Conservation (phyloP, 2,113 vertebrate species). For the Ciconia maguari region DNA sequence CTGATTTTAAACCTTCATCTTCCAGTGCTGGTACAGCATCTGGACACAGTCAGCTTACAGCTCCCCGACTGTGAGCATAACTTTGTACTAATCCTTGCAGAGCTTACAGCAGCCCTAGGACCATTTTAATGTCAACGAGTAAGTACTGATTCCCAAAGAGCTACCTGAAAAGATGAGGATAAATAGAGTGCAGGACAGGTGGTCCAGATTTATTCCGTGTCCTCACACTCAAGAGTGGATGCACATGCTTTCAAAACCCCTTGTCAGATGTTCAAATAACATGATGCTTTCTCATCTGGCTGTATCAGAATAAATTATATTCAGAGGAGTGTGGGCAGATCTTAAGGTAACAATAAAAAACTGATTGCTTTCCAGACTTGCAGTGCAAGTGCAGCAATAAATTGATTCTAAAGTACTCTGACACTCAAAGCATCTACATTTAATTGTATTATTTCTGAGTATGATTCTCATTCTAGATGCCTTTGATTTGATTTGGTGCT, state of each 20-base stretch:
- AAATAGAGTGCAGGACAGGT: background rate
- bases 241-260: background rate
- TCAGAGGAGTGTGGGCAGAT: background rate
- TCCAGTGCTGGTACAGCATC: background rate
- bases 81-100: background rate
- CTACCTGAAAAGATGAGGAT: background rate
- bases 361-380: background rate
- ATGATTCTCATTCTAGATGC: background rate
- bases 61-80: background rate
- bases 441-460: background rate
- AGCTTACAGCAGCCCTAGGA: background rate
- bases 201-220: background rate
- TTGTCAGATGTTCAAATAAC: background rate
- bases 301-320: background rate
- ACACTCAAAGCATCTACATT: background rate
- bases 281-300: background rate
- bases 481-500: background rate
- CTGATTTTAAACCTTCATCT: background rate
- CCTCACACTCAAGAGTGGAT: background rate
- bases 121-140: background rate
- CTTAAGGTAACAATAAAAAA: background rate
- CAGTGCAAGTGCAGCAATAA: background rate
- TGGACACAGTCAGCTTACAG: background rate
- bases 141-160: background rate
- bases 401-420: background rate